A percentile compares a stretch with the other conserved stretches of the same genome.
Evolutionary conservation across 2,113 vertebrate genomes (phyloP).

Genomic region (Melanerpes formicivorus): DNA sequence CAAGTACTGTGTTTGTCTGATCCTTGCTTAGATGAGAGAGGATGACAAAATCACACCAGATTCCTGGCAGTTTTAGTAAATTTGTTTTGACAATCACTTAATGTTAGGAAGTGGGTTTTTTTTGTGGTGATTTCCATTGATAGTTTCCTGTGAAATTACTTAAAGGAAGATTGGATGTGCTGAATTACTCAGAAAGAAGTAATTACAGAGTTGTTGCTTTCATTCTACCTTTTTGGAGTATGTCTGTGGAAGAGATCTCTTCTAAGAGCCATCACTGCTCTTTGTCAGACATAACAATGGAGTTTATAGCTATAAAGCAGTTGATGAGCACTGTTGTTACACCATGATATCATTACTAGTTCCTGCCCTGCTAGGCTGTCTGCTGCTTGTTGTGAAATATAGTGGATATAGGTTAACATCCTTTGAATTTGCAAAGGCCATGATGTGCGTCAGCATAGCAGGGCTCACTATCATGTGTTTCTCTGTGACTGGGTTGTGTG

Average conservation of each 20-base stretch:
- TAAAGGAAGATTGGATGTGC: neutral
- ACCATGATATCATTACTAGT: neutral
- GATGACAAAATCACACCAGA: neutral
- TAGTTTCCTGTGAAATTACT: neutral
- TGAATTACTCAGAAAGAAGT: neutral
- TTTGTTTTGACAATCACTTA: neutral
- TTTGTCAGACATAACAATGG: neutral
- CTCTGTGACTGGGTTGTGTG: neutral
- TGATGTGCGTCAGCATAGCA: neutral
- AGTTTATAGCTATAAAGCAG: neutral
- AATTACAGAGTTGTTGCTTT: neutral
- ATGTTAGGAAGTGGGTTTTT: neutral
- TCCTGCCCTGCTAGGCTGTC: neutral
- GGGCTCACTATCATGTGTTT: neutral
- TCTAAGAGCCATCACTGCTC: neutral
- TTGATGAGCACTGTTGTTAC: neutral
- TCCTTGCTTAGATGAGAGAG: neutral
- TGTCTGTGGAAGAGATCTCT: neutral
- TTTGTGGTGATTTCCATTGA: neutral
- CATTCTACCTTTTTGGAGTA: neutral
- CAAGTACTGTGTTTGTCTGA: neutral
- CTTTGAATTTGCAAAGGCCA: neutral
- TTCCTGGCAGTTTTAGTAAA: neutral
- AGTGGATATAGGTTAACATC: neutral
- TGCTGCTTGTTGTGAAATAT: constrained; percentile 25